Conservation (phyloP, 2,888 invertebrate genomes). For the Agriopis aurantiaria region DNA sequence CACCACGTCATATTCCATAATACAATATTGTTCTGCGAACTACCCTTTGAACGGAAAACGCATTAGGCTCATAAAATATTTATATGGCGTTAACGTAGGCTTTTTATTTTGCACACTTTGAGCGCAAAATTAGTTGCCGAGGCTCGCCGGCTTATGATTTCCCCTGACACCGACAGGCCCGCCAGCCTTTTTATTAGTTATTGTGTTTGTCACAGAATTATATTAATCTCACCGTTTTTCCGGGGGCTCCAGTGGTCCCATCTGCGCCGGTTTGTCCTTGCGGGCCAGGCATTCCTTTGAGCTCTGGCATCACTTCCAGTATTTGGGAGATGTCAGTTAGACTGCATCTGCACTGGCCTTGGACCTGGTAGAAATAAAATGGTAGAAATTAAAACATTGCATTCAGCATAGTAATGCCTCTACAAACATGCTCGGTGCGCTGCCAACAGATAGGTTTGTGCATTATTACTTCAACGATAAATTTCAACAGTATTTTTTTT, state of each 20-base stretch:
- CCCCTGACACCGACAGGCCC: constrained; percentile 36
- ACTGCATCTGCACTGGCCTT: constrained; percentile 91
- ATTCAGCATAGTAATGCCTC: background rate
- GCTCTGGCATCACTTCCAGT: constrained; percentile 87
- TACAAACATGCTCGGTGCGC: no score
- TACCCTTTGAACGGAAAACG: constrained; percentile 36
- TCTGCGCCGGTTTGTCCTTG: constrained; percentile 90
- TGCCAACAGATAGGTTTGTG: no score
- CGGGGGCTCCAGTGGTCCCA: constrained; percentile 93
- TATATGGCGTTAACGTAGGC: constrained; percentile 38
- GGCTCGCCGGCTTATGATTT: constrained; percentile 45
- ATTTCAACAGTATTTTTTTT: no score
- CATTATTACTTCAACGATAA: no score
- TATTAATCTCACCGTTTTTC: constrained; percentile 88
- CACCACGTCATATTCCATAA: background rate
- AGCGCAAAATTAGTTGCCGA: constrained; percentile 44
- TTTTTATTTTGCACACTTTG: constrained; percentile 39
- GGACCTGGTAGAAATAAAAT: constrained; percentile 63
- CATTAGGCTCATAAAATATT: constrained; percentile 44
- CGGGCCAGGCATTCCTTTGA: constrained; percentile 89
- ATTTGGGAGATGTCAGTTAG: constrained; percentile 88
- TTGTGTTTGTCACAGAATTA: constrained; percentile 44
- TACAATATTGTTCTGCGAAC: constrained; percentile 25
- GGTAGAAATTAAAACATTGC: background rate
- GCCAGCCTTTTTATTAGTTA: constrained; percentile 42